phyloP scores from a whole-genome alignment of 2,113 vertebrate species.

The Onychorhynchus coronatus region DNA sequence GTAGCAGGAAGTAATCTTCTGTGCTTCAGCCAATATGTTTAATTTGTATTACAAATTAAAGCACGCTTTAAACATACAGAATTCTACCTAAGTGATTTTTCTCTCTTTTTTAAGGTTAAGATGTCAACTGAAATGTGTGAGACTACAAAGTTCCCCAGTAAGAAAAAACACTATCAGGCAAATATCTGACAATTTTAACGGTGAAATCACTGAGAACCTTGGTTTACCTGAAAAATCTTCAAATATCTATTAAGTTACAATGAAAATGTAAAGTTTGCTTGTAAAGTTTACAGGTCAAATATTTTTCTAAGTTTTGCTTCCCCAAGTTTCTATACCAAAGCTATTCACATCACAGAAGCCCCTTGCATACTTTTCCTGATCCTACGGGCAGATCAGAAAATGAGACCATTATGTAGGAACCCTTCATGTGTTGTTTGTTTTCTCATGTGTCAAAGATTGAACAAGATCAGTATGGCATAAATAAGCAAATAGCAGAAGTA shows the following conservation, averaged over 20 bases:
- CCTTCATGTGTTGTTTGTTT: background rate
- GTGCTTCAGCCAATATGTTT: background rate
- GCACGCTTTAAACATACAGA: background rate
- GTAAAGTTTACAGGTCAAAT: background rate
- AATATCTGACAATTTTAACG: background rate
- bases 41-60: background rate
- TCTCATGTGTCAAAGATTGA: background rate
- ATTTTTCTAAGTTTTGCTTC: background rate
- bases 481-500: background rate
- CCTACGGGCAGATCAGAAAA: conserved; percentile 1
- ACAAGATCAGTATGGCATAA: background rate
- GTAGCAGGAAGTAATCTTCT: background rate
- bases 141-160: background rate
- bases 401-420: background rate
- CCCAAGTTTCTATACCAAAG: background rate
- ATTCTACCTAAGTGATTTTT: background rate
- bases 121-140: background rate
- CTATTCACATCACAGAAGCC: background rate
- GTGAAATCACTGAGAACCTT: background rate
- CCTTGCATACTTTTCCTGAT: background rate
- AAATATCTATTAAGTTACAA: background rate
- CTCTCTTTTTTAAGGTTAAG: background rate
- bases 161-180: background rate
- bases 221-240: background rate
- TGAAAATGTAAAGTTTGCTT: background rate